Percentiles rank a stretch among this genome's conserved stretches.
phyloP scores from a whole-genome alignment of 2,888 invertebrate genomes.

The Sinodicranocentrus sp. region DNA sequence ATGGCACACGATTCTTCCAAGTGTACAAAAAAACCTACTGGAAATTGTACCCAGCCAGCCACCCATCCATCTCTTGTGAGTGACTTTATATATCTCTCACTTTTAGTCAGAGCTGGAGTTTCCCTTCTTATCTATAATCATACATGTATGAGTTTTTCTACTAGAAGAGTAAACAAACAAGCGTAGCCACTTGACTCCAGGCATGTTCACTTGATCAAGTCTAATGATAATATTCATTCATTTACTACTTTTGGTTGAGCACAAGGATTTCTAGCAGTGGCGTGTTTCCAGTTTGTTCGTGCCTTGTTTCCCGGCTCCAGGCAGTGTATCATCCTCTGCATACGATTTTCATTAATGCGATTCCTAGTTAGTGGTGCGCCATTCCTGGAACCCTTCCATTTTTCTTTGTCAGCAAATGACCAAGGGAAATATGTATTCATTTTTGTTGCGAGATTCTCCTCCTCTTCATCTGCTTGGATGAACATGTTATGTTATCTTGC shows the following conservation, averaged over 20 bases:
- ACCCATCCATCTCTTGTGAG: background rate
- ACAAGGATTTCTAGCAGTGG: background rate
- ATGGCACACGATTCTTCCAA: no score
- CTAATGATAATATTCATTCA: conserved; percentile 43
- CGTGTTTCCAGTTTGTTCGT: background rate
- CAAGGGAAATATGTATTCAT: background rate
- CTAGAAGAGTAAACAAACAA: background rate
- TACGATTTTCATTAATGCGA: conserved; percentile 19
- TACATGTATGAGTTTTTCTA: conserved; percentile 2
- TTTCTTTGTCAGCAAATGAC: conserved; percentile 15
- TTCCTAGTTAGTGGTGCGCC: background rate
- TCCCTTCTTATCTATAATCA: conserved; percentile 12
- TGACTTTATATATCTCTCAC: background rate
- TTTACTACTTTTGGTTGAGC: conserved; percentile 3
- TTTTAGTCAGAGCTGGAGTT: background rate
- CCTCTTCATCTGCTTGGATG: conserved; percentile 6
- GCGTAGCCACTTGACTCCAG: conserved; percentile 16
- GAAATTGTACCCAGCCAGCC: no score
- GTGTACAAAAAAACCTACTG: no score
- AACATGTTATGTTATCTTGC: conserved; percentile 8
- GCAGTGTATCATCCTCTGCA: conserved; percentile 13
- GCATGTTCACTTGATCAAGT: conserved; percentile 40
- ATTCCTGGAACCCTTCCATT: background rate
- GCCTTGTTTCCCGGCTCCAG: background rate
- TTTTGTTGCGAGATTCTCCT: conserved; percentile 9